Base-by-base conservation (phyloP, 2,888 invertebrate genomes). In the Pedicia rivosa region DNA sequence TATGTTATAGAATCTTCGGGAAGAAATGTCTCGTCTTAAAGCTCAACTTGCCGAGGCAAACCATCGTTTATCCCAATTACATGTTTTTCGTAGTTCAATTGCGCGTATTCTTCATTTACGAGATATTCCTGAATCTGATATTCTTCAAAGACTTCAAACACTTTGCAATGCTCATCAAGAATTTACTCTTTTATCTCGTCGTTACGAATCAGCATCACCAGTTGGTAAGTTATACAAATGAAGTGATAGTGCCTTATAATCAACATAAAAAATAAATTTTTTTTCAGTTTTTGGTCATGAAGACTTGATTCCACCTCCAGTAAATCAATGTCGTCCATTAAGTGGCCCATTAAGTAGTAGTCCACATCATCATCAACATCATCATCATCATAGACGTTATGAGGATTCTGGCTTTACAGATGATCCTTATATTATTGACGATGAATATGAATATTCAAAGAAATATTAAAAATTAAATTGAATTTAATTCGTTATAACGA, bases 151-250 rank as follows among this genome's bases (percentile, higher is more conserved):
- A 1, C 65, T 87, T 17, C 84, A 86, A 57, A 84, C 84, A 55
- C 63, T 87, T 46, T 80, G 84, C 35, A 79, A 83, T 46, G 86
- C 86, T 0, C 84, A 87, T 57, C 79, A 84, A 49, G 87, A 87
- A 62, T 87, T 86, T 55, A 83, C 86, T 0, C 59, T 82, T 48
- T 74, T 87, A 4, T 86, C 86, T 4, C 68, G 83, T 5, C 70
- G 84, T 47, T 78, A 74, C 50, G 76, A 78, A 43, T 52, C 58
- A 4, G 54, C 56, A 3, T 59, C 61, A 1, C 60, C 61, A 0
- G 50, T 59, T 2, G 59, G 53, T 1, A 59, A 61, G 39, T 59
- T n/a, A 58, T 48, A 50, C 55, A 1, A 61, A 46, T 20, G 59
- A 61, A 37, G 61, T 61, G 38, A 45, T 54, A 1, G 46, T 56